A percentile compares a stretch with the other conserved stretches of the same genome.
Evolutionary conservation across 2,113 vertebrate species (phyloP).

Genomic region (Lichenostomus cassidix): DNA sequence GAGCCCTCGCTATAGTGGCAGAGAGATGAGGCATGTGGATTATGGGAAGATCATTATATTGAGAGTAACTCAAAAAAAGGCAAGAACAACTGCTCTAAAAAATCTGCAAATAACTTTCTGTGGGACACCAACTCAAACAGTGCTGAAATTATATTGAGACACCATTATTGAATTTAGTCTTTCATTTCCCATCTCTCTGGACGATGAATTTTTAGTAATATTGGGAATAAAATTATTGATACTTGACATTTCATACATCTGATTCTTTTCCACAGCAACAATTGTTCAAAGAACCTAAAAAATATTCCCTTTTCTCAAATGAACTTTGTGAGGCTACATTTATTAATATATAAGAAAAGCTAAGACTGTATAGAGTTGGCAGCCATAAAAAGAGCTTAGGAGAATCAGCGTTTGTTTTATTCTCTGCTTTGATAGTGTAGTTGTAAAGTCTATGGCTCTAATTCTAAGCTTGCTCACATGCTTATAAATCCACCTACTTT

Average conservation of each 20-base stretch:
- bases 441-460: neutral
- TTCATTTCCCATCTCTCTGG: neutral
- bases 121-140: neutral
- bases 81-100: neutral
- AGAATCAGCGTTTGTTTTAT: neutral
- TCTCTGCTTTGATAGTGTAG: neutral
- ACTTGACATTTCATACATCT: neutral
- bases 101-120: neutral
- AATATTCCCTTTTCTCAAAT: neutral
- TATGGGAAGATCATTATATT: neutral
- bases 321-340: neutral
- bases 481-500: neutral
- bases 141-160: neutral
- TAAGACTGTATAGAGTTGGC: neutral
- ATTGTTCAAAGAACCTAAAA: neutral
- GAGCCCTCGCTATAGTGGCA: neutral
- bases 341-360: neutral
- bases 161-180: neutral
- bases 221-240: neutral
- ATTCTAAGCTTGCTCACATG: neutral
- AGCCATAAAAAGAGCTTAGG: neutral
- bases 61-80: neutral
- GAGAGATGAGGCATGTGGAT: neutral
- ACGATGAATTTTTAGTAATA: constrained; percentile 13
- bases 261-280: neutral